Evolutionary conservation across 2,113 vertebrate species (phyloP).

Genomic region (Rhinogobius similis): DNA sequence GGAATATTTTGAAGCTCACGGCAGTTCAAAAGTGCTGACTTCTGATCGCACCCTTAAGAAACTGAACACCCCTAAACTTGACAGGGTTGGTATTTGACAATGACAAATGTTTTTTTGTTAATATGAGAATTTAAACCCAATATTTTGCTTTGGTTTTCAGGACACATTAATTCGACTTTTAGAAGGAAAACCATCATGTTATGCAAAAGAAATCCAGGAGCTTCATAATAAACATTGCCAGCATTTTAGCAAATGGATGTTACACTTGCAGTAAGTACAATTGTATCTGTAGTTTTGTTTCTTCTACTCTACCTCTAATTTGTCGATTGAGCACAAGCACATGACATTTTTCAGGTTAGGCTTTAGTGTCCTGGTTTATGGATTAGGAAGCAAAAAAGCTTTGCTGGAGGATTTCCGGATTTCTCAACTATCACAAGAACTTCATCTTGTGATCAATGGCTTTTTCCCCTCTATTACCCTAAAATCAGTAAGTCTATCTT

Average conservation of each 20-base stretch:
- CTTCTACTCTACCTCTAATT: neutral
- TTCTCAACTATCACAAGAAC: slow-evolving; percentile 79
- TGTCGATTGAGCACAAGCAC: neutral
- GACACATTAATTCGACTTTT: slow-evolving; percentile 84
- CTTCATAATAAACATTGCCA: slow-evolving; percentile 83
- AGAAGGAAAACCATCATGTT: slow-evolving; percentile 79
- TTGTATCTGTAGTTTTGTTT: neutral
- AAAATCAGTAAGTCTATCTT: slow-evolving; percentile 84
- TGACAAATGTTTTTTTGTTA: neutral
- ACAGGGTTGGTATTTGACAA: slow-evolving; percentile 80
- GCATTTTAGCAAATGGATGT: slow-evolving; percentile 93
- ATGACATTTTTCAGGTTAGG: slow-evolving; percentile 78
- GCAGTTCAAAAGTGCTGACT: slow-evolving; percentile 92
- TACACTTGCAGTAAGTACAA: slow-evolving; percentile 87
- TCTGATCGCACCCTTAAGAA: slow-evolving; percentile 93
- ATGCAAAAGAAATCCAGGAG: slow-evolving; percentile 82
- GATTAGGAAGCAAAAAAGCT: slow-evolving; percentile 92
- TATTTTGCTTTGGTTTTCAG: slow-evolving; percentile 64
- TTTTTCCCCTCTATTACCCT: slow-evolving; percentile 95
- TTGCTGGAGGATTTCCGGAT: slow-evolving; percentile 90
- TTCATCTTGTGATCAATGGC: slow-evolving; percentile 94
- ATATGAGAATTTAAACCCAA: neutral
- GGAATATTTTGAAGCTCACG: slow-evolving; percentile 97
- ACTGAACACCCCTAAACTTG: slow-evolving; percentile 83
- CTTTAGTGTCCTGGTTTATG: slow-evolving; percentile 92